phyloP scores from a whole-genome alignment of 2,888 invertebrate species.

The Drosophila subsilvestris region DNA sequence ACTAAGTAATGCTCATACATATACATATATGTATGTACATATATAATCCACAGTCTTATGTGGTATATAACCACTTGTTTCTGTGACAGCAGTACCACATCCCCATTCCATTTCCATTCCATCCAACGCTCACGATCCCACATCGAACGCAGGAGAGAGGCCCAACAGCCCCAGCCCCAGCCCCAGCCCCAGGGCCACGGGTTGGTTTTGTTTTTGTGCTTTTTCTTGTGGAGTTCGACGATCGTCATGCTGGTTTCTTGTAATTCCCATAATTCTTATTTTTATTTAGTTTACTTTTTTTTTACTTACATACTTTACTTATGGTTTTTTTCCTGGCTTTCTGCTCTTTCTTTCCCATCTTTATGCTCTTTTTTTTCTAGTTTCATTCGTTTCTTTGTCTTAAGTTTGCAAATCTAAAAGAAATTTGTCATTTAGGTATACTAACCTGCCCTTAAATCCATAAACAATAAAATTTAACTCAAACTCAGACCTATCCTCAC shows the following conservation, averaged over 20 bases:
- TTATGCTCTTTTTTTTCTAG: too few species aligned
- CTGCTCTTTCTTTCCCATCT: background rate
- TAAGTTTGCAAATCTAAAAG: background rate
- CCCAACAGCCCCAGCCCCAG: constrained; percentile 14
- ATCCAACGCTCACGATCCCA: background rate
- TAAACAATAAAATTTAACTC: too few species aligned
- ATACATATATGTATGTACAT: constrained; percentile 13
- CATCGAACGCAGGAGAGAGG: background rate
- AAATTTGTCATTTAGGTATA: too few species aligned
- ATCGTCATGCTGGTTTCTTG: constrained; percentile 78
- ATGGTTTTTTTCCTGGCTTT: background rate
- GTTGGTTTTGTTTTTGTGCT: constrained; percentile 26
- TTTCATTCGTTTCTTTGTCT: background rate
- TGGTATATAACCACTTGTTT: constrained; percentile 59
- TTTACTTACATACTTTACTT: background rate
- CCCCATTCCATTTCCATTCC: background rate
- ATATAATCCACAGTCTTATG: constrained; percentile 4
- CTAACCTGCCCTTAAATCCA: too few species aligned
- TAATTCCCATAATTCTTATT: constrained; percentile 59
- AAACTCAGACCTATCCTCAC: background rate
- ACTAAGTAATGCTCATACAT: constrained; percentile 20
- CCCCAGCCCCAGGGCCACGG: constrained; percentile 14
- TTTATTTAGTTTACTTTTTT: constrained; percentile 6
- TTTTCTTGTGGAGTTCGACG: constrained; percentile 69
- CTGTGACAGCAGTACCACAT: background rate